These are phyloP conservation scores for Phyllotis vaccarum DNA, from an alignment of 2,797 vertebrate species.

Conservation along the genomic window DNA sequence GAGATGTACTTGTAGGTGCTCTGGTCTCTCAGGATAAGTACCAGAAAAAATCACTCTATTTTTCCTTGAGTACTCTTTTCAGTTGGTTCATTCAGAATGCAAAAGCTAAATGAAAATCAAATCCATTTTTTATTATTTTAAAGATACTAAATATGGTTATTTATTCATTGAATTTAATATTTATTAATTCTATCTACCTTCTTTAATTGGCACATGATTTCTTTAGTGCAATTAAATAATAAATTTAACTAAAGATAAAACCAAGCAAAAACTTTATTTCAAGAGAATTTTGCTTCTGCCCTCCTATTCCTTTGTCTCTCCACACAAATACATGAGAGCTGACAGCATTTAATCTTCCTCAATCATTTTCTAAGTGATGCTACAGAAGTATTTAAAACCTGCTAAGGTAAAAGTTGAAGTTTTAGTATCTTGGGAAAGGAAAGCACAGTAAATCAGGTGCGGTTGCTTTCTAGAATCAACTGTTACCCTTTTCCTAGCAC, in stretches of 20 bases:
- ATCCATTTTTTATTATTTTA: slow-evolving; percentile 2
- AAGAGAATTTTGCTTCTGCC: neutral
- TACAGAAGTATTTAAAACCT: neutral
- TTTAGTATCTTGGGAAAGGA: neutral
- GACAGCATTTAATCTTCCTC: neutral
- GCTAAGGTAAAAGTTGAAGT: neutral
- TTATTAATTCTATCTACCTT: neutral
- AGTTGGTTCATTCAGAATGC: neutral
- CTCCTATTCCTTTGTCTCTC: neutral
- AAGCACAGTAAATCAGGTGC: neutral
- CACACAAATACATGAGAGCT: neutral
- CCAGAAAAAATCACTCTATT: neutral
- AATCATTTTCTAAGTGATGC: neutral
- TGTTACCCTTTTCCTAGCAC: neutral
- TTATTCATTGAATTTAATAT: neutral
- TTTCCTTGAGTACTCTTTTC: neutral
- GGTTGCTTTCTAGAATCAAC: neutral
- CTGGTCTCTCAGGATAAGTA: neutral
- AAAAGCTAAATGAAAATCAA: neutral
- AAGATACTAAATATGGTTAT: neutral
- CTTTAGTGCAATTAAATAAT: neutral
- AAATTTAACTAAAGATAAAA: neutral
- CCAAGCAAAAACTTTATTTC: neutral
- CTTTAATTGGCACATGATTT: neutral
- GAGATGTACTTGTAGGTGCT: slow-evolving; percentile 65